A percentile compares a stretch with the other conserved stretches of the same genome.
phyloP scores from a whole-genome alignment of 2,113 vertebrate genomes.

The Sorex fumeus region DNA sequence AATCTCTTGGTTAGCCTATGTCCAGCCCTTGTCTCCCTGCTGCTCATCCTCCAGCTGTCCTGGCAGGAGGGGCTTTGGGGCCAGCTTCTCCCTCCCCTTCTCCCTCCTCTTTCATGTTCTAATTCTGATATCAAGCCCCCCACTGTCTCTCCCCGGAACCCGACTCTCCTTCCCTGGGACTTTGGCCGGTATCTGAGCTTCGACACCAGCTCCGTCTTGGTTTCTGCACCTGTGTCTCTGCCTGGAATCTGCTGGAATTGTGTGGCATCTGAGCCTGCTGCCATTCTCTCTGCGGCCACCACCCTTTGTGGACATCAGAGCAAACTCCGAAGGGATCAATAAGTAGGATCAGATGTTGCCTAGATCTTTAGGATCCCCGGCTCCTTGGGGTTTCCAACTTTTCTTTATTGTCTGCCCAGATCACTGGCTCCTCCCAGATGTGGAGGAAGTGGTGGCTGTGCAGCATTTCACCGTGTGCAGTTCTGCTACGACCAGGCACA shows the following conservation, averaged over 20 bases:
- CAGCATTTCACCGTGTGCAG: neutral
- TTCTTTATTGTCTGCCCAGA: neutral
- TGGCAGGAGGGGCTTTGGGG: neutral
- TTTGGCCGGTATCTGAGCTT: neutral
- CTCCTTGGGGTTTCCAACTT: conserved; percentile 31
- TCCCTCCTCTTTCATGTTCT: neutral
- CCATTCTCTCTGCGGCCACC: neutral
- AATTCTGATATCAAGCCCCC: neutral
- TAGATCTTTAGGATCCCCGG: neutral
- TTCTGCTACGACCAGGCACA: neutral
- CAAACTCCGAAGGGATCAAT: neutral
- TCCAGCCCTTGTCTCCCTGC: neutral
- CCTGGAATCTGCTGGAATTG: neutral
- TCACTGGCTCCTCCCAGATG: neutral
- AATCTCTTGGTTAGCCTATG: no score
- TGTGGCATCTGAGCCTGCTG: neutral
- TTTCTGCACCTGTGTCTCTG: neutral
- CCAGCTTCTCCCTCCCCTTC: neutral
- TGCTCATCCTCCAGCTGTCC: neutral
- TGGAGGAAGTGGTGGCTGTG: neutral
- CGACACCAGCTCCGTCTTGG: neutral
- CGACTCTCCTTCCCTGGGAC: neutral
- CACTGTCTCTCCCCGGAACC: neutral
- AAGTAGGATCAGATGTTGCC: neutral
- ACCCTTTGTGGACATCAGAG: neutral